Evolutionary conservation across 2,797 vertebrate genomes (phyloP).

Genomic region (Ceryle rudis): DNA sequence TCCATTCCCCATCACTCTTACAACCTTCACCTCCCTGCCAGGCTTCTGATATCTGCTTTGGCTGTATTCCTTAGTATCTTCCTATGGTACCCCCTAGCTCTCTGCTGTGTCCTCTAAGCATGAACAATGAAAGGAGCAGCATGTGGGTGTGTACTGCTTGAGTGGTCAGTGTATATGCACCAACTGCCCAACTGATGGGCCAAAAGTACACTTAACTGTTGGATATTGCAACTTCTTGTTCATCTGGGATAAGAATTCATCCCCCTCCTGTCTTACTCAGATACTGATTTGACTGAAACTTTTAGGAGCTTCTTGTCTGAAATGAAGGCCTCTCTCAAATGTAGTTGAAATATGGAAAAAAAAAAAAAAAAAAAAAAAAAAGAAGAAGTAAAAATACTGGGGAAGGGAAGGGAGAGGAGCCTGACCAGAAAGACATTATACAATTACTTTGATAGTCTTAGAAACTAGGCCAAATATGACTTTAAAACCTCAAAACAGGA

Average conservation of each 20-base stretch:
- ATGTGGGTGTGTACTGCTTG: neutral
- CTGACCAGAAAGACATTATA: neutral
- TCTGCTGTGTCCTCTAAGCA: neutral
- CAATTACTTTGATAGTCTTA: neutral
- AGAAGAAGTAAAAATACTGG: neutral
- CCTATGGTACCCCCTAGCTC: neutral
- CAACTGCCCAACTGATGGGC: neutral
- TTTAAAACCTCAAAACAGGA: neutral
- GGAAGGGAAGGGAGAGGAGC: neutral
- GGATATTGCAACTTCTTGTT: neutral
- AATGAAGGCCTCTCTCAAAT: neutral
- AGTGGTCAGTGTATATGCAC: fast-evolving
- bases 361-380: neutral
- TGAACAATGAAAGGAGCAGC: neutral
- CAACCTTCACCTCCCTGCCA: neutral
- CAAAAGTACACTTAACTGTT: neutral
- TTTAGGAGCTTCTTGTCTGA: neutral
- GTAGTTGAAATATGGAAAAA: neutral
- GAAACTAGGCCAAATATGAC: neutral
- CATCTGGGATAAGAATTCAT: neutral
- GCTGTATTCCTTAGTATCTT: neutral
- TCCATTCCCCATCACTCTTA: neutral
- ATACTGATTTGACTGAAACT: neutral
- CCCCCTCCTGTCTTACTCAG: neutral
- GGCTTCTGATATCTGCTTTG: neutral